Evolutionary conservation across 2,797 vertebrate species (phyloP).

Genomic region (Propithecus deckenii): DNA sequence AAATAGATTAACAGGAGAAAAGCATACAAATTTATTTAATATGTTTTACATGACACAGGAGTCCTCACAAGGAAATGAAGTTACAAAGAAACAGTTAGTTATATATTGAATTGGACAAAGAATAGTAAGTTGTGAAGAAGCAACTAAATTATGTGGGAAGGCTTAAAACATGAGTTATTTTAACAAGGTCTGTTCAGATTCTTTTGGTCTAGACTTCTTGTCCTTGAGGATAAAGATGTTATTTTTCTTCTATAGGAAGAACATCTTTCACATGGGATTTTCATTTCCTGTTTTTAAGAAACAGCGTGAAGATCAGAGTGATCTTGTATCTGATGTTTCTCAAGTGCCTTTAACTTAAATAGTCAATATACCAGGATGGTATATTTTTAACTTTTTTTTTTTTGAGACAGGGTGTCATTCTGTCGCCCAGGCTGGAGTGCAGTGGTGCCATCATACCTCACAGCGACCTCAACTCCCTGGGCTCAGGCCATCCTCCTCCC

Average conservation of each 20-base stretch:
- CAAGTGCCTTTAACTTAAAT: not conserved
- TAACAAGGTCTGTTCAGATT: not conserved
- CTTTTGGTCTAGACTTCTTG: not conserved
- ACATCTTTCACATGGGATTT: too few relatives aligned
- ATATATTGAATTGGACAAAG: not conserved
- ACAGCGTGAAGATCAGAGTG: too few relatives aligned
- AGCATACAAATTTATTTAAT: not conserved
- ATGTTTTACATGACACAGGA: not conserved
- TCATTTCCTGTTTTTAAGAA: too few relatives aligned
- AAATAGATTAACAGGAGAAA: not conserved
- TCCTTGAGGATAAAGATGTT: not conserved
- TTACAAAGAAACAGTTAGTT: not conserved
- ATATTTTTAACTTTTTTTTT: not conserved
- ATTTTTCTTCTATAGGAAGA: not conserved
- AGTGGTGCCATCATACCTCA: too few relatives aligned
- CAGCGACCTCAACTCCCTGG: too few relatives aligned
- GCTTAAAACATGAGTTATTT: not conserved
- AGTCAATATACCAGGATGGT: not conserved
- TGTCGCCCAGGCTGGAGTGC: too few relatives aligned
- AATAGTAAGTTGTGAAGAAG: not conserved
- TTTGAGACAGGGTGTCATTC: too few relatives aligned
- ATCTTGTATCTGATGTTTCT: too few relatives aligned
- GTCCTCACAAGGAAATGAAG: not conserved
- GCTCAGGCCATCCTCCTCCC: too few relatives aligned
- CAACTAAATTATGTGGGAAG: not conserved